Conservation (phyloP, 1,140 invertebrate genomes). For the Arctopsyche grandis region DNA sequence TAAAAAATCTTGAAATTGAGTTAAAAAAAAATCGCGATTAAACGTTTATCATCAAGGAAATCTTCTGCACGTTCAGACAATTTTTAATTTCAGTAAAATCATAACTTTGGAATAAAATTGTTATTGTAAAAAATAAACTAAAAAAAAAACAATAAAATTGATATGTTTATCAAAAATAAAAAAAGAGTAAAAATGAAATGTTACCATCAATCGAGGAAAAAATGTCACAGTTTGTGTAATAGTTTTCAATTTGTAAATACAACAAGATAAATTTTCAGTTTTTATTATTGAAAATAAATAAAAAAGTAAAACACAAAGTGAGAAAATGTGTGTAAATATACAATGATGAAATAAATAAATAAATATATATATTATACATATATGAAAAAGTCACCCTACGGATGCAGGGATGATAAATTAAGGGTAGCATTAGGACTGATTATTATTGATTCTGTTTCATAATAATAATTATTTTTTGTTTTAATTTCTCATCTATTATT, state of each 20-base stretch:
- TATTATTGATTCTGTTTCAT: constrained; percentile 48
- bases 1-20: neutral
- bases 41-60: constrained; percentile 17
- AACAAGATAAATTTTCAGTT: constrained; percentile 47
- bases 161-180: constrained; percentile 8
- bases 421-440: constrained; percentile 51
- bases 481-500: constrained; percentile 28
- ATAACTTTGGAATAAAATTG: constrained; percentile 17
- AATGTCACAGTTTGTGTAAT: constrained; percentile 54
- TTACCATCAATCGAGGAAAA: constrained; percentile 51
- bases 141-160: constrained; percentile 19
- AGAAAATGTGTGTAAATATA: constrained; percentile 40
- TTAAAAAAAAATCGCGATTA: neutral
- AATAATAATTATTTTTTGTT: constrained; percentile 35
- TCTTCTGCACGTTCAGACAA: neutral
- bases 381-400: constrained; percentile 16
- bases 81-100: neutral
- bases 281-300: constrained; percentile 33
- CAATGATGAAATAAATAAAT: constrained; percentile 28
- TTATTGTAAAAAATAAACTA: constrained; percentile 24
- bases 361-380: constrained; percentile 13
- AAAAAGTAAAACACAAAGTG: constrained; percentile 29
- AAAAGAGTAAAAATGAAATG: constrained; percentile 42
- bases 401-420: constrained; percentile 35
- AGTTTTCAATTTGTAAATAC: constrained; percentile 54